Evolutionary conservation across 1,140 invertebrate genomes (phyloP), one percentile per base, ranked within the genome.

Genomic region (Oscheius sp.): DNA sequence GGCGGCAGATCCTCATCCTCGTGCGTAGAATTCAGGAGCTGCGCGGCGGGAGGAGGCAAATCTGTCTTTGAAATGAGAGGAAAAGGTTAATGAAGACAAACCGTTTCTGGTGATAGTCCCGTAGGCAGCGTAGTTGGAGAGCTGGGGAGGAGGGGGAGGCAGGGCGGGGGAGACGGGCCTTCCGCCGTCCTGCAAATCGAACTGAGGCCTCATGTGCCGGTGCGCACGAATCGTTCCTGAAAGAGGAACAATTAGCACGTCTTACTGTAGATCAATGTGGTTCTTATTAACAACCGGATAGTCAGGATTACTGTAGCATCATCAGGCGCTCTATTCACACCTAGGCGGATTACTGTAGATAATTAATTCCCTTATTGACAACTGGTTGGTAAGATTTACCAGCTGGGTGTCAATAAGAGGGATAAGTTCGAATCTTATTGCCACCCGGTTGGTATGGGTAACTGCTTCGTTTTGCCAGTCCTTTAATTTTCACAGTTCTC

Each of bases 1-100:
- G 74, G 74, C 26, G 71, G 71, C 18, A 35, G 63, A 49, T 28
- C n/a, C 23, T 69, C 59, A 34, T 77, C 61, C 34, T 73, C 71
- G 45, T 26, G 26, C 20, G 31, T 55, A n/a, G 38, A 73, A 23
- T 61, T 59, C 45, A 38, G 38, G 31, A 45, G 4, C 10, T 75
- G 36, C 38, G 52, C 32, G 15, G 61, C 32, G 13, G 61, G 61
- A 18, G 61, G 61, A 32, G 61, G 61, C 15, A 63, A 26, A 10
- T 63, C 61, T 63, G 31, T 15, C 31, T 32, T 32, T 34, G 61
- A 34, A 18, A 45, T 32, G n/a, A 38, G 36, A 32, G 7, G 36
- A 63, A 63, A n/a, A 29, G 20, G 32, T 32, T 63, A 15, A 7
- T 13, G 61, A 26, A 36, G 1, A 63, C 42, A 63, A 32, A 63